Evolutionary conservation across 2,888 invertebrate genomes (phyloP), one percentile per base, ranked within the genome.

Genomic region (Andrena flavipes): DNA sequence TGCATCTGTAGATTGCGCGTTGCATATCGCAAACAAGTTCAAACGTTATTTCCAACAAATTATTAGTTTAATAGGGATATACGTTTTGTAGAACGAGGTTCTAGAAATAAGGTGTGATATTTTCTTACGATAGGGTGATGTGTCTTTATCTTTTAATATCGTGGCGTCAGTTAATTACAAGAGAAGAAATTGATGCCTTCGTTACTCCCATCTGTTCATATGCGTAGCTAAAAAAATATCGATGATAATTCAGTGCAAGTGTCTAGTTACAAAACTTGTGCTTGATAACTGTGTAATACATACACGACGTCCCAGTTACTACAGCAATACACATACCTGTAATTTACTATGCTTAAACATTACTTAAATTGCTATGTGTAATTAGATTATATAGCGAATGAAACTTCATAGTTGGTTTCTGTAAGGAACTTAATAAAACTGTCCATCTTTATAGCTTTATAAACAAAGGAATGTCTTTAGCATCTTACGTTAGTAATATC

Each of bases 271-370:
- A 68, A 65, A 77, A 82, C 56, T 84, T 71, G 87, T 88, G 85
- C 86, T 84, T 87, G 79, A 84, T 35, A 64, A 78, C 49, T 63
- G 75, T 74, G 49, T 80, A 76, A 60, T 48, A 56, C 33, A 62
- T 56, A 68, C 54, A 59, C 56, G 75, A 29, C 76, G 51, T 74
- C 71, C 51, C 54, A 59, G 49, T 82, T 74, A 76, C 42, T 78
- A 80, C 48, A 87, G 87, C 88, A 87, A 87, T 87, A 88, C 59
- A 67, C 56, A 69, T 71, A 82, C 29, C 48, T 71, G 59, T 69
- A 76, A 72, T 62, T 78, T 75, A 75, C 54, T 60, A 30, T 74
- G 48, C 56, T 76, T 83, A 85, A 62, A 59, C 60, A 78, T 71
- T 78, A 82, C 63, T 77, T 78, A 63, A 79, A 77, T 68, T 20